Evolutionary conservation across 2,113 vertebrate genomes (phyloP).

Genomic region (Falcunculus frontatus): DNA sequence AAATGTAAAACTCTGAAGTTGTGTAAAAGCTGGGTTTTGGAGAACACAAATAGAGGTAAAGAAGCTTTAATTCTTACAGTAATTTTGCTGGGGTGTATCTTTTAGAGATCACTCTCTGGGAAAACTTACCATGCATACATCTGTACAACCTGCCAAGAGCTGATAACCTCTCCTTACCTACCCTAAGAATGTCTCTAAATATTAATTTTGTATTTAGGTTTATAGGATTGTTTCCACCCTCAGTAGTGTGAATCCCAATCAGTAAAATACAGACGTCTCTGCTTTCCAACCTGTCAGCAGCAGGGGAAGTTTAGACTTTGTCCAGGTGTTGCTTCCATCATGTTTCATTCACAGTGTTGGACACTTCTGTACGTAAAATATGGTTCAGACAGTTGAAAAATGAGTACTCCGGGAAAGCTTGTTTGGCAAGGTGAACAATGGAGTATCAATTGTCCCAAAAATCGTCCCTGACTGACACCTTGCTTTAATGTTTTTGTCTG

Average conservation of each 20-base stretch:
- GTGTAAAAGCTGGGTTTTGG: background rate
- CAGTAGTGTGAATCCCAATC: accelerated
- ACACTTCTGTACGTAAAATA: accelerated
- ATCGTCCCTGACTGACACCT: background rate
- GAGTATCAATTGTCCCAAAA: background rate
- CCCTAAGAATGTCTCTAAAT: background rate
- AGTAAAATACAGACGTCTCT: background rate
- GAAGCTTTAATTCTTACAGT: background rate
- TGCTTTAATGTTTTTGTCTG: background rate
- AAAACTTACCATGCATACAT: background rate
- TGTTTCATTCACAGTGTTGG: background rate
- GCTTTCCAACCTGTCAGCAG: background rate
- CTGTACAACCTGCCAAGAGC: background rate
- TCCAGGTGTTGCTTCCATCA: background rate
- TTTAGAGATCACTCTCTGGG: background rate
- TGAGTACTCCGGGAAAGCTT: background rate
- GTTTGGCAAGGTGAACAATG: background rate
- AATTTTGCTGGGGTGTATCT: background rate
- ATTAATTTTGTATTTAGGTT: background rate
- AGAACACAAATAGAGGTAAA: background rate
- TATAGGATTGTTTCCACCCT: background rate
- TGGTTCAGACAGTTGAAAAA: background rate
- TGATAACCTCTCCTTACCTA: background rate
- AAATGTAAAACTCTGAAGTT: background rate
- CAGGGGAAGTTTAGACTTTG: background rate